These are phyloP conservation scores for Hyles vespertilio DNA, from an alignment of 1,140 invertebrate species.

Conservation along the genomic window DNA sequence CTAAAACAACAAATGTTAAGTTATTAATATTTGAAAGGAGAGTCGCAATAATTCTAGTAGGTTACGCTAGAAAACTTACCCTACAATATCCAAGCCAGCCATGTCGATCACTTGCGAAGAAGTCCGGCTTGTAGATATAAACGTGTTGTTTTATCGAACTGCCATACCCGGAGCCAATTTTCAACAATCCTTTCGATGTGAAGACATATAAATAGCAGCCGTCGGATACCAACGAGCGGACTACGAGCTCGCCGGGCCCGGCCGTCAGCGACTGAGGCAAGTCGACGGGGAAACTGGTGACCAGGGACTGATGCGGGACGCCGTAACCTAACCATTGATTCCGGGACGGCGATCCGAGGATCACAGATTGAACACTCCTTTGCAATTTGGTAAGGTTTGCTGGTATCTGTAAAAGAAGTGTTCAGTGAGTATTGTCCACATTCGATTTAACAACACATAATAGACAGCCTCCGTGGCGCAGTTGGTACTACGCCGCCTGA, in stretches of 20 bases:
- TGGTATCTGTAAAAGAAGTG: constrained; percentile 81
- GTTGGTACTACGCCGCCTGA: too few species aligned
- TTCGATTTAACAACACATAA: too few species aligned
- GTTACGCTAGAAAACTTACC: constrained; percentile 70
- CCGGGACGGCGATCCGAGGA: constrained; percentile 87
- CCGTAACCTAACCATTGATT: constrained; percentile 94
- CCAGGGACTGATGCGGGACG: constrained; percentile 85
- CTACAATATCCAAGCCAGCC: constrained; percentile 92
- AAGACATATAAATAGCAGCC: constrained; percentile 92
- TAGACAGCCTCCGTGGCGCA: too few species aligned
- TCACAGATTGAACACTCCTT: constrained; percentile 90
- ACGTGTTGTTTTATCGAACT: constrained; percentile 92
- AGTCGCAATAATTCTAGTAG: too few species aligned
- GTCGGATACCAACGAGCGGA: constrained; percentile 87
- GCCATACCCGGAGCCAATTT: constrained; percentile 95
- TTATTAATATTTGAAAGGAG: too few species aligned
- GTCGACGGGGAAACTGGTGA: constrained; percentile 82
- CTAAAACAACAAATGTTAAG: constrained; percentile 40
- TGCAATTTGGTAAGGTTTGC: constrained; percentile 90
- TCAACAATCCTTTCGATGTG: constrained; percentile 86
- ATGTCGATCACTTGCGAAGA: constrained; percentile 83
- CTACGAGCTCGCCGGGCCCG: constrained; percentile 49
- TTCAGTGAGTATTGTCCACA: too few species aligned
- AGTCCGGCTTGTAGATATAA: constrained; percentile 87
- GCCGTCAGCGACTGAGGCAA: constrained; percentile 64